Evolutionary conservation across 2,888 invertebrate species (phyloP).

Genomic region (Stenchaetothrips biformis): DNA sequence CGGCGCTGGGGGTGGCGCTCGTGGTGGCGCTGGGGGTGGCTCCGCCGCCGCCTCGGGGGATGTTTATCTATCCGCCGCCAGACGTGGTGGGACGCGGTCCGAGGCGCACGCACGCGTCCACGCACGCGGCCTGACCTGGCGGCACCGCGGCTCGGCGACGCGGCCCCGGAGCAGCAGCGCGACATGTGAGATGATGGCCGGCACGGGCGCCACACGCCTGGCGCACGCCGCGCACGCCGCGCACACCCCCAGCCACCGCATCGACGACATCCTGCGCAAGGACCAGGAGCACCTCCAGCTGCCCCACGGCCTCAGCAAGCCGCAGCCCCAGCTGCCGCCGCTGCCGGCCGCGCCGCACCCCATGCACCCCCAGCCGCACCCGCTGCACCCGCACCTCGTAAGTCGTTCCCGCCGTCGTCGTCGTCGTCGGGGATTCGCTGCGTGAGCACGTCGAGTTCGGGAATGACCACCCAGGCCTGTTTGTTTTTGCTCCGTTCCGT

Average conservation of each 20-base stretch:
- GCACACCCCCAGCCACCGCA: slow-evolving; percentile 6
- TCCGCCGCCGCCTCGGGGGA: neutral
- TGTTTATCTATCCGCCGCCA: neutral
- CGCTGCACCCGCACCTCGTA: slow-evolving; percentile 13
- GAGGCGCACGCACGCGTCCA: too few relatives aligned
- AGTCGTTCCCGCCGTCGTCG: neutral
- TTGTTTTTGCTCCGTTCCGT: too few relatives aligned
- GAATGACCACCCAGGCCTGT: too few relatives aligned
- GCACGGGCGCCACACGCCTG: neutral
- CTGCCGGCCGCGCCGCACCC: slow-evolving; percentile 15
- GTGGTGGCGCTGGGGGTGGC: neutral
- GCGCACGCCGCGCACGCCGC: neutral
- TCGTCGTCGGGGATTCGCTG: too few relatives aligned
- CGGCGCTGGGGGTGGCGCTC: neutral
- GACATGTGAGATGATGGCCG: slow-evolving; percentile 22
- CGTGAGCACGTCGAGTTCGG: too few relatives aligned
- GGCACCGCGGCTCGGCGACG: neutral
- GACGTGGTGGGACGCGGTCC: neutral
- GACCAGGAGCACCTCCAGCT: neutral
- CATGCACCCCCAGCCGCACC: neutral
- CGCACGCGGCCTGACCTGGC: too few relatives aligned
- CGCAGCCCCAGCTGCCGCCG: slow-evolving; percentile 16
- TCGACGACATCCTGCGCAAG: slow-evolving; percentile 16
- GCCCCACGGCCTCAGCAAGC: neutral
- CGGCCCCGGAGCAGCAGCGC: neutral